These are phyloP conservation scores for Carlito syrichta DNA, from an alignment of 2,113 vertebrate genomes.

Conservation along the genomic window DNA sequence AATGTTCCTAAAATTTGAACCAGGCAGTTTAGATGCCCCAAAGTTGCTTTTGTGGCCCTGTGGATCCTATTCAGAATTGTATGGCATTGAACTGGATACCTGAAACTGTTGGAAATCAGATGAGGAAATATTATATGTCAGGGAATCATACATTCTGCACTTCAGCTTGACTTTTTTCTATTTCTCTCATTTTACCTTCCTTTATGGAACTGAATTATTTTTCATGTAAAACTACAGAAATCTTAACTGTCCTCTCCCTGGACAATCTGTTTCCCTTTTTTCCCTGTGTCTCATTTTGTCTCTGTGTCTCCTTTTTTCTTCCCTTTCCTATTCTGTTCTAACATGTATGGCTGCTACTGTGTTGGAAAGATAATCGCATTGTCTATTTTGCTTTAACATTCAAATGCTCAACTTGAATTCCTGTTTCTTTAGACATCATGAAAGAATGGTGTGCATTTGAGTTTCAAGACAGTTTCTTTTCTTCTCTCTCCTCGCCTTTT, in stretches of 20 bases:
- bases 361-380: not conserved
- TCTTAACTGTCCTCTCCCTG: not conserved
- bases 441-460: not conserved
- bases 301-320: not conserved
- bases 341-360: not conserved
- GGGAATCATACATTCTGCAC: conserved; percentile 4
- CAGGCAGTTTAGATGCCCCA: not conserved
- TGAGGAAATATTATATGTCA: not conserved
- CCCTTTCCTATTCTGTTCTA: not conserved
- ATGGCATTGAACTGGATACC: not conserved
- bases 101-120: not conserved
- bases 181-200: not conserved
- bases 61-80: not conserved
- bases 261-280: not conserved
- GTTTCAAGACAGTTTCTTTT: conserved; percentile 54
- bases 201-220: conserved; percentile 33
- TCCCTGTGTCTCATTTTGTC: not conserved
- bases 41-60: not conserved
- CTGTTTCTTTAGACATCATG: conserved; percentile 2
- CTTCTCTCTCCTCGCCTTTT: not conserved
- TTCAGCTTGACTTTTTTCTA: not conserved
- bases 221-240: conserved; percentile 9
- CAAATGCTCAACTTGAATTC: conserved; percentile 57
- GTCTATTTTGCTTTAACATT: conserved; percentile 65
- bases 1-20: not conserved